These are phyloP conservation scores for Alaudala cheleensis DNA, from an alignment of 2,113 vertebrate species.

Conservation along the genomic window DNA sequence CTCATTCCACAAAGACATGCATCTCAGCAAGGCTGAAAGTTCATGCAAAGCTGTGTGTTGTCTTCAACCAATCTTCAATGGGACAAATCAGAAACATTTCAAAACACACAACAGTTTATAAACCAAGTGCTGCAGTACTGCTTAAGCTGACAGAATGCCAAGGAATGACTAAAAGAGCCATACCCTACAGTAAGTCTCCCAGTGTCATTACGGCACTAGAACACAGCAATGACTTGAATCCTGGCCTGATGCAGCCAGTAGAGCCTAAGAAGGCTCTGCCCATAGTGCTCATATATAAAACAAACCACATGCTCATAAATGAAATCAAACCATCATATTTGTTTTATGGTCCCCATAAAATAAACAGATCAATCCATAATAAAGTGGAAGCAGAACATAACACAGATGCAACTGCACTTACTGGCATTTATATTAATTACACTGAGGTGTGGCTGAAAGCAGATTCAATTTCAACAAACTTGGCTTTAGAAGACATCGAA, in stretches of 20 bases:
- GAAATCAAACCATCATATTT: neutral
- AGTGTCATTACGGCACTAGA: neutral
- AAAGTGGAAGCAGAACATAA: neutral
- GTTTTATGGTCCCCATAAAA: conserved; percentile 8
- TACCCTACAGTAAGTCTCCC: neutral
- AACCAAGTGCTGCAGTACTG: neutral
- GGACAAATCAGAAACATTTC: neutral
- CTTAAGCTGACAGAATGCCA: neutral
- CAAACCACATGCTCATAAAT: neutral
- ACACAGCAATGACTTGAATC: neutral
- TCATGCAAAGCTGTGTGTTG: neutral
- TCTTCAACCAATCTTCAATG: neutral
- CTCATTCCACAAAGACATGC: neutral
- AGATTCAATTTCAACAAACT: neutral
- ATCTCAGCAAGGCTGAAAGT: neutral
- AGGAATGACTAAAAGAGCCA: neutral
- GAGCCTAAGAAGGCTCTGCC: neutral
- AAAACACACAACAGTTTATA: neutral
- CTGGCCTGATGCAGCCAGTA: neutral
- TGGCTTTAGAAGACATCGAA: neutral
- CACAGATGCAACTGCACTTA: neutral
- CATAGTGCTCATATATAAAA: neutral
- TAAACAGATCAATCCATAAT: conserved; percentile 15
- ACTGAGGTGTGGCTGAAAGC: neutral
- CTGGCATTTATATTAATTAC: neutral